Percentiles rank a stretch among this genome's conserved stretches.
These are phyloP conservation scores for Barnardius zonarius DNA, from an alignment of 2,113 vertebrate species.

Conservation along the genomic window DNA sequence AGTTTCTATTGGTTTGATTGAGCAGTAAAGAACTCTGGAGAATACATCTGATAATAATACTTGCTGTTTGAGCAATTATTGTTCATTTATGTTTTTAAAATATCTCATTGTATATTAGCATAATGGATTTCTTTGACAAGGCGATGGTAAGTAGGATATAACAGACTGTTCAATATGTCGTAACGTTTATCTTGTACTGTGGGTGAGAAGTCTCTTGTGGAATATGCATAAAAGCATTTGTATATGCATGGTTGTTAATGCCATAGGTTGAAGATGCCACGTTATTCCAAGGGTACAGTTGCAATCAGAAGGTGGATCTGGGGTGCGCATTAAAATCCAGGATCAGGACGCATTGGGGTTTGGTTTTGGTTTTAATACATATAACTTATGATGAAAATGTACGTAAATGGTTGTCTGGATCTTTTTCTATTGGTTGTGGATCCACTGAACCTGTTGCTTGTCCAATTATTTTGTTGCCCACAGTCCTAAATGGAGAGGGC, in stretches of 20 bases:
- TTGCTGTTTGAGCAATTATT: neutral
- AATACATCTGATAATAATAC: neutral
- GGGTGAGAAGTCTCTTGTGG: neutral
- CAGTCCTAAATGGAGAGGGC: neutral
- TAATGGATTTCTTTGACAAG: neutral
- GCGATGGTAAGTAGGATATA: neutral
- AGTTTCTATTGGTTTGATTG: neutral
- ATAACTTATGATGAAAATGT: neutral
- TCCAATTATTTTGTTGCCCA: neutral
- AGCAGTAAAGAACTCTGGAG: conserved; percentile 6
- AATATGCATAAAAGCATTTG: neutral
- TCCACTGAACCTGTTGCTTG: neutral
- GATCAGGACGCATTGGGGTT: neutral
- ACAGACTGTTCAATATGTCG: neutral
- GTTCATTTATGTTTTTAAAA: neutral
- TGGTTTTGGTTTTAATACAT: neutral
- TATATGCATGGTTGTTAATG: neutral
- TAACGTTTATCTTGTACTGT: neutral
- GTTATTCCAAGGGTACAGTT: neutral
- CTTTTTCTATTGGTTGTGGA: neutral
- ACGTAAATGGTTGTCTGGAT: neutral
- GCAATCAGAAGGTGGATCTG: neutral
- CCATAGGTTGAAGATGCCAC: neutral
- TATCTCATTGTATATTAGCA: neutral
- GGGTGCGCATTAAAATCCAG: neutral